Evolutionary conservation across 2,888 invertebrate genomes (phyloP).

Genomic region (Nemurella pictetii): DNA sequence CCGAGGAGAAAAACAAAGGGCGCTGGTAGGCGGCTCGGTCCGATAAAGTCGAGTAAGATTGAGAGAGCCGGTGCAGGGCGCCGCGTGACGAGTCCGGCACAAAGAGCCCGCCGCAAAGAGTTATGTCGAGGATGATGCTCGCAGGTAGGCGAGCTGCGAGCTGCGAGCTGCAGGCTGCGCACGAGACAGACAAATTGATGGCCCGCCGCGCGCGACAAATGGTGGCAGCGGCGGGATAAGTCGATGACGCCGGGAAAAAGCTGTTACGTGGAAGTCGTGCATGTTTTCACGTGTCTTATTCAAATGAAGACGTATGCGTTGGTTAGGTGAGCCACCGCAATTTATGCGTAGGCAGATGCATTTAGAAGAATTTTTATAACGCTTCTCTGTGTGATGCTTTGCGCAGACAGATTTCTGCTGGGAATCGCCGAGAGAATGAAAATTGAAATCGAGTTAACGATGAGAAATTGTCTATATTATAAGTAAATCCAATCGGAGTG

Average conservation of each 20-base stretch:
- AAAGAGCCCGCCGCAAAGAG: not conserved
- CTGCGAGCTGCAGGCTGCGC: too few relatives aligned
- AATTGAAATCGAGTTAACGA: slow-evolving; percentile 1
- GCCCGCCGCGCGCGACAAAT: not conserved
- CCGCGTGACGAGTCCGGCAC: not conserved
- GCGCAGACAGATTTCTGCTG: slow-evolving; percentile 8
- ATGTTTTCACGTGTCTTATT: not conserved
- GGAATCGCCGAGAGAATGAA: not conserved
- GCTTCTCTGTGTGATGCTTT: too few relatives aligned
- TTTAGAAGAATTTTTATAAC: too few relatives aligned
- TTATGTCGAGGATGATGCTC: not conserved
- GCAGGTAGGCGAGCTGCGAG: too few relatives aligned
- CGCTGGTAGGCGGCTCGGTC: not conserved
- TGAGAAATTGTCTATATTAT: not conserved
- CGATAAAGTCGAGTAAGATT: slow-evolving; percentile 13
- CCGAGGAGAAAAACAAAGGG: not conserved
- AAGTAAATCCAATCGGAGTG: not conserved
- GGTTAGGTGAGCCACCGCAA: too few relatives aligned
- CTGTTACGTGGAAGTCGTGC: too few relatives aligned
- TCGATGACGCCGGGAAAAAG: too few relatives aligned
- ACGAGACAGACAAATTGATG: not conserved
- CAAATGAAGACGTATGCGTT: not conserved
- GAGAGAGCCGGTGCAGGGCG: not conserved
- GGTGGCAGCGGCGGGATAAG: not conserved
- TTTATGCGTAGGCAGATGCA: too few relatives aligned